Conservation (phyloP, 1,140 invertebrate genomes). For the Nasonia giraulti region DNA sequence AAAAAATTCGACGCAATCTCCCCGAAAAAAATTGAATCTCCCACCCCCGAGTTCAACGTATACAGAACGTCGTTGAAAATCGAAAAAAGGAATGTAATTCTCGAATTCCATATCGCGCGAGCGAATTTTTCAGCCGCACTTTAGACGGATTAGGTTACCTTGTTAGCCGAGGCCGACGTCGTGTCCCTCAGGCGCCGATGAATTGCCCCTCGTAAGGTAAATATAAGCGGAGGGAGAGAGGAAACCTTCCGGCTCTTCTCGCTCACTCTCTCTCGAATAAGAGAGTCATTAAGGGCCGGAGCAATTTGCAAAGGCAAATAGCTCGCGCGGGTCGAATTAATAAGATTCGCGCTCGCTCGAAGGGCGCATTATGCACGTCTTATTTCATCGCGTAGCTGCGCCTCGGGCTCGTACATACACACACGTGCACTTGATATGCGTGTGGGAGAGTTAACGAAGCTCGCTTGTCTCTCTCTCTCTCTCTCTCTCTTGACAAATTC, state of each 20-base stretch:
- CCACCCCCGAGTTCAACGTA: background rate
- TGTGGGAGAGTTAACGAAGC: background rate
- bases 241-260: background rate
- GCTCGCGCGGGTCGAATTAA: conserved; percentile 19
- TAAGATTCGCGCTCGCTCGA: conserved; percentile 28
- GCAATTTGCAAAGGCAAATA: conserved; percentile 35
- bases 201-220: conserved; percentile 22
- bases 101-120: background rate
- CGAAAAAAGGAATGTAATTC: too few relatives aligned
- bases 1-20: too few relatives aligned
- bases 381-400: background rate
- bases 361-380: conserved; percentile 17
- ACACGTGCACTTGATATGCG: too few relatives aligned
- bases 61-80: background rate
- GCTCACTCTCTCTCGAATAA: background rate
- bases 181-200: background rate
- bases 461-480: background rate
- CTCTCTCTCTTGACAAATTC: background rate
- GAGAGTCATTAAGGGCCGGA: conserved; percentile 31
- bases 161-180: background rate
- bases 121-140: background rate
- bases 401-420: background rate
- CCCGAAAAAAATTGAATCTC: background rate
- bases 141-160: conserved; percentile 28
- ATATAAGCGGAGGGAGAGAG: background rate